Base-by-base conservation (phyloP, 2,888 invertebrate species). In the Drosophila pseudotakahashii region DNA sequence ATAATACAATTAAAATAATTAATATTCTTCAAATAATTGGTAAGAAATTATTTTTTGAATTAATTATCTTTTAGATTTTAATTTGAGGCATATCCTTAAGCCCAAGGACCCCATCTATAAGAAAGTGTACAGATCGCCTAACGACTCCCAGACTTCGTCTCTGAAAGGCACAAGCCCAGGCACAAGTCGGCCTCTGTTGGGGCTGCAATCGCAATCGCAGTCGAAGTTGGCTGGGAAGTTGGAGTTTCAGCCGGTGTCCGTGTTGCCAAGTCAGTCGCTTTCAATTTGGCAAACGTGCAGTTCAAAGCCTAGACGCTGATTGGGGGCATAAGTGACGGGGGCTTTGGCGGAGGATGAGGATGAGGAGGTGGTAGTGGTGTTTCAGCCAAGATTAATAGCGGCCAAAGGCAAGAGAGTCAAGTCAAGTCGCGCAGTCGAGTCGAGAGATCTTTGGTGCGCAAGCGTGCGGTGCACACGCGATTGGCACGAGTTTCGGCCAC, bases 391-490 rank as follows among this genome's bases (percentile, higher is more conserved):
- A 84, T 84, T 88, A 84, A 84, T 84, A 81, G 89, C 75, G 53
- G 57, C 73, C 72, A 78, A 72, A 75, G 77, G 73, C 70, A 54
- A 55, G 41, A 55, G 67, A 64, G 64, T n/a, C 54, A 7, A 57
- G 64, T 19, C 54, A 4, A 57, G 57, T 36, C 85, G 70, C 19
- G 19, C 19, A 19, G 19, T 19, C 54, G 7, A 57, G 57, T 36
- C 85, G 70, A 71, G 76, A 79, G 82, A 72, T 76, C 61, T 52
- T 68, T 44, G 72, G 79, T 75, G 75, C 71, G 76, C 78, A 87
- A 83, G 89, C 91, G 86, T 89, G 89, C 90, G 88, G 89, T 89
- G 89, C 89, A 89, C 91, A 92, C 91, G 92, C 91, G 91, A 91
- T 91, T 90, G 91, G 91, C 91, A 91, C 91, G 91, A 91, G 91